Conservation (phyloP, 2,888 invertebrate species). For the Eupsilia transversa region DNA sequence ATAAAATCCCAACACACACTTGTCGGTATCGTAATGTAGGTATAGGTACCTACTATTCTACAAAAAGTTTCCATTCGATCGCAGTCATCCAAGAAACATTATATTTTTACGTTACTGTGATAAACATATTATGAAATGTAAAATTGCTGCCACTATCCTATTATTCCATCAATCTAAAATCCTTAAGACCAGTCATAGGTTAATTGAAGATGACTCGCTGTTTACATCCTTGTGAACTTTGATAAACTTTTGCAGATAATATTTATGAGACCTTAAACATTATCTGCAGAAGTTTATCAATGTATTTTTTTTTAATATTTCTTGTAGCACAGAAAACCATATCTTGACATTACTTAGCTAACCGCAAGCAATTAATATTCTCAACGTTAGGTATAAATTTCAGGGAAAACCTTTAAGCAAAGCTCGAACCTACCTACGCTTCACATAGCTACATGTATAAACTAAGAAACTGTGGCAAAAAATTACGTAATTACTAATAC, state of each 20-base stretch:
- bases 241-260: too few species aligned
- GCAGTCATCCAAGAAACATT: not conserved
- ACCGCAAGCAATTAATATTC: not conserved
- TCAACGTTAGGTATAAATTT: not conserved
- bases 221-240: slow-evolving; percentile 20
- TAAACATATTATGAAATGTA: slow-evolving; percentile 47
- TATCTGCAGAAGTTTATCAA: not conserved
- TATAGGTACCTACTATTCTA: too few species aligned
- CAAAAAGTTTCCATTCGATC: slow-evolving; percentile 17
- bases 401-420: too few species aligned
- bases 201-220: slow-evolving; percentile 48
- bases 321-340: not conserved
- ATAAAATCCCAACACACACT: too few species aligned
- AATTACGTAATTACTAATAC: not conserved
- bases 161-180: slow-evolving; percentile 34
- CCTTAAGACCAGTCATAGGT: slow-evolving; percentile 38
- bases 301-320: slow-evolving; percentile 2
- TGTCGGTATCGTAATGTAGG: too few species aligned
- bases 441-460: not conserved
- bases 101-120: slow-evolving; percentile 24
- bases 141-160: slow-evolving; percentile 24
- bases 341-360: not conserved
- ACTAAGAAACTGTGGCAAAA: not conserved
- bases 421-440: too few species aligned
- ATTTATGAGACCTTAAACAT: not conserved